Conservation (phyloP, 1,140 invertebrate genomes). For the Caenorhabditis latens region DNA sequence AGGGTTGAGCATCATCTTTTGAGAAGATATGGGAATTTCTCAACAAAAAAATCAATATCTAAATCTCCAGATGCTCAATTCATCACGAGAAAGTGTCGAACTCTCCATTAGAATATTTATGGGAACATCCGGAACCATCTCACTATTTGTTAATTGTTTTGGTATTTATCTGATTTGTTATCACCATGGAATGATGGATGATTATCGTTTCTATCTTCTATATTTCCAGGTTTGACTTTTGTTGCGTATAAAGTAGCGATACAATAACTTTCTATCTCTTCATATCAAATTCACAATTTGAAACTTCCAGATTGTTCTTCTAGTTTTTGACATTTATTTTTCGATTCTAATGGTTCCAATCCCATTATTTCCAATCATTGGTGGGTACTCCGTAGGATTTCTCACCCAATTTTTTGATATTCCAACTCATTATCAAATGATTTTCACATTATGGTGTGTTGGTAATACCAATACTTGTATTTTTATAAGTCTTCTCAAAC, state of each 20-base stretch:
- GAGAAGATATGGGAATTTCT: too few species aligned
- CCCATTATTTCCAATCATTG: conserved; percentile 7
- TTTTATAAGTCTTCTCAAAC: conserved; percentile 29
- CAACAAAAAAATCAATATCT: too few species aligned
- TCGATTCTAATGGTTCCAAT: conserved; percentile 1
- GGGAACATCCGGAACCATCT: conserved; percentile 7
- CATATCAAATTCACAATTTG: too few species aligned
- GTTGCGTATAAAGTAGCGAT: too few species aligned
- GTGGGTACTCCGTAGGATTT: conserved; percentile 6
- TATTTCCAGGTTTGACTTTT: not conserved
- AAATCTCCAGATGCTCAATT: not conserved
- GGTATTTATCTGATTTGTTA: conserved; percentile 29
- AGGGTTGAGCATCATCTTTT: too few species aligned
- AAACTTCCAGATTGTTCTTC: not conserved
- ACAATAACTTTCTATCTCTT: not conserved
- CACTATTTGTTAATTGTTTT: conserved; percentile 20
- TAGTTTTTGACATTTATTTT: conserved; percentile 2
- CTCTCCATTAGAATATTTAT: not conserved
- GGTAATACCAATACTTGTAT: conserved; percentile 23
- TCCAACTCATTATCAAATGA: conserved; percentile 16
- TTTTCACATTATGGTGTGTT: conserved; percentile 21
- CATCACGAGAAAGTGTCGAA: not conserved
- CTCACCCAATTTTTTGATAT: not conserved
- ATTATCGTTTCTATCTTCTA: conserved; percentile 21
- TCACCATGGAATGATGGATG: conserved; percentile 45